Base-by-base conservation (phyloP, 2,888 invertebrate species). In the Parapristionchus giblindavisi region DNA sequence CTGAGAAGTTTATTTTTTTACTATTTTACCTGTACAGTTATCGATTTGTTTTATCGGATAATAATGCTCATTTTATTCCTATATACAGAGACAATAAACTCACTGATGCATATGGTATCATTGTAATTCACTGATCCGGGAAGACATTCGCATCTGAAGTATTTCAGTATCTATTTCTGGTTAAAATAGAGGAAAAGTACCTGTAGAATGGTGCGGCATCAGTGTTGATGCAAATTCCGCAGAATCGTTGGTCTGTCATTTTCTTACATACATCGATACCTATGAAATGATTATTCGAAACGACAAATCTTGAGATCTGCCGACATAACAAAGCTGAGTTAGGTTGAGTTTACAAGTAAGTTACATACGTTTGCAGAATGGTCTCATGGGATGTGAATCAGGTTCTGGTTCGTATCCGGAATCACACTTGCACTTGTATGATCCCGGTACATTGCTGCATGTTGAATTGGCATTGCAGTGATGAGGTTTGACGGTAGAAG, bases 351-450 rank as follows among this genome's bases (percentile, higher is more conserved):
- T n/a, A 24, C 8, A 24, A 32, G 36, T 61, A 5, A n/a, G 17
- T 3, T 2, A 34, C 73, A 48, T 34, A 63, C 74, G 51, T 29
- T 65, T 61, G 74, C 74, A 74, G 61, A 52, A 52, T 1, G 74
- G 74, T 74, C 74, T 43, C 54, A 74, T 58, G 21, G 65, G 63
- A 17, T 74, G 61, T 1, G 34, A 34, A 24, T 65, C 63, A 29
- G 52, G 54, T 27, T 58, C 65, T 27, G 74, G 63, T 21, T 38
- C 52, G 74, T 34, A 74, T 27, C 58, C 58, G 5, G 17, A 27
- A n/a, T 74, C 58, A 54, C 74, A 74, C 52, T 48, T 48, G 63
- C 74, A 74, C 29, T 51, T 29, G 74, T 74, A 74, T 1, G 74
- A 74, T 27, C 60, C 60, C 4, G 51, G 36, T 24, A 74, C 63